Evolutionary conservation across 2,113 vertebrate species (phyloP), one percentile per base, ranked within the genome.

Genomic region (Thryonomys swinderianus): DNA sequence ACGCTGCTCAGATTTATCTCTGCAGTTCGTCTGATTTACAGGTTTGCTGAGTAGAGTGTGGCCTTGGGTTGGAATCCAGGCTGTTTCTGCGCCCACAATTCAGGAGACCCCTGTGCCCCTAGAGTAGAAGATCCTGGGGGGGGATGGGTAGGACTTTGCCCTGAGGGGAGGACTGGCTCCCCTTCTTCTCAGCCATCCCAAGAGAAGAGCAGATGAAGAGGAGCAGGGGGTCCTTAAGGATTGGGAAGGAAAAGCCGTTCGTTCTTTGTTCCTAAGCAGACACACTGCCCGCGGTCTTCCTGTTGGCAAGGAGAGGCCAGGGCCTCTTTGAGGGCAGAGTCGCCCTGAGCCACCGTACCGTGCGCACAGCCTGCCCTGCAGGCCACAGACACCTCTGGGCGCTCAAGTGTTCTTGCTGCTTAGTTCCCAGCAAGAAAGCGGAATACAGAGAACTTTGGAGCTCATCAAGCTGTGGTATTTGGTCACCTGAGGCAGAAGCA

Each of bases 1-100:
- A 97, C 96, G 64, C 96, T 97, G 94, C 93, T 89, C 85, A 88
- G 90, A 96, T 98, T 98, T 98, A 93, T 98, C 97, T 97, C 74
- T 95, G 95, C 82, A 96, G 97, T 96, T 95, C 48, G 66, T 95
- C 67, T 88, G 93, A 85, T 74, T 93, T 96, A 96, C 30, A 66
- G 86, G 90, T 84, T 95, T 87, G 92, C 83, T 5, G 76, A 95
- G 91, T 40, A 8, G 13, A 37, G 87, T 12, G 12, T 8, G n/a
- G 55, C 64, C 9, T 17, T 14, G 73, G 25, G 73, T 5, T 32
- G 79, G 76, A 73, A 62, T 7, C 59, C 14, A 0, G 11, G 12
- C 37, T 3, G 3, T 16, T 74, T 67, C 14, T 34, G 25, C 59
- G 17, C 7, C 0, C 0, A 4, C 66, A 27, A 2, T 6, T 8